Evolutionary conservation across 2,797 vertebrate species (phyloP).

Genomic region (Serranus cabrilla): DNA sequence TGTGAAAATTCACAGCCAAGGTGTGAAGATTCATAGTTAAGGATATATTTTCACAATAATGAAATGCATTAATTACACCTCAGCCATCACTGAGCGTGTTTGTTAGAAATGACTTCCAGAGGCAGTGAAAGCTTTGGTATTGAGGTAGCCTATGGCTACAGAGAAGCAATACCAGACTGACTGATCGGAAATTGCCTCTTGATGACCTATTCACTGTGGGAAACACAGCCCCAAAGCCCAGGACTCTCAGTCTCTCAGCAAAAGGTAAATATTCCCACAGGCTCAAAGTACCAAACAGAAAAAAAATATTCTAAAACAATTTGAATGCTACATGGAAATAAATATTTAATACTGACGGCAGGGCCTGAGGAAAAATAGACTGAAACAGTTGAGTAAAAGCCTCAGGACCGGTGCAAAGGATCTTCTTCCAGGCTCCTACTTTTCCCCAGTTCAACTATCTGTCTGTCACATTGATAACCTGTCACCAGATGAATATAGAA

Average conservation of each 20-base stretch:
- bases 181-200: slow-evolving; percentile 62
- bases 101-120: slow-evolving; percentile 47
- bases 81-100: slow-evolving; percentile 55
- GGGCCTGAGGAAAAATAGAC: slow-evolving; percentile 43
- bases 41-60: slow-evolving; percentile 60
- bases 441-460: slow-evolving; percentile 67
- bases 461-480: slow-evolving; percentile 76
- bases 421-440: slow-evolving; percentile 54
- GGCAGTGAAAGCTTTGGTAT: slow-evolving; percentile 34
- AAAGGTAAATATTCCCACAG: slow-evolving; percentile 63
- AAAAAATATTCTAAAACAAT: slow-evolving; percentile 58
- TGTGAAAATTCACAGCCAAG: slow-evolving; percentile 70
- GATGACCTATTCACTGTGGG: slow-evolving; percentile 41
- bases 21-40: slow-evolving; percentile 70
- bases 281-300: slow-evolving; percentile 13
- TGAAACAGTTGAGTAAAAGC: slow-evolving; percentile 36
- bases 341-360: slow-evolving; percentile 55
- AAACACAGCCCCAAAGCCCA: slow-evolving; percentile 34
- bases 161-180: slow-evolving; percentile 32
- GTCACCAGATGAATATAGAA: slow-evolving; percentile 72
- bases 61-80: slow-evolving; percentile 59
- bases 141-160: slow-evolving; percentile 32
- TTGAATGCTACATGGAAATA: slow-evolving; percentile 55
- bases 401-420: slow-evolving; percentile 48
- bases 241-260: slow-evolving; percentile 29